phyloP scores from a whole-genome alignment of 2,113 vertebrate species.

The Petroica traversi region DNA sequence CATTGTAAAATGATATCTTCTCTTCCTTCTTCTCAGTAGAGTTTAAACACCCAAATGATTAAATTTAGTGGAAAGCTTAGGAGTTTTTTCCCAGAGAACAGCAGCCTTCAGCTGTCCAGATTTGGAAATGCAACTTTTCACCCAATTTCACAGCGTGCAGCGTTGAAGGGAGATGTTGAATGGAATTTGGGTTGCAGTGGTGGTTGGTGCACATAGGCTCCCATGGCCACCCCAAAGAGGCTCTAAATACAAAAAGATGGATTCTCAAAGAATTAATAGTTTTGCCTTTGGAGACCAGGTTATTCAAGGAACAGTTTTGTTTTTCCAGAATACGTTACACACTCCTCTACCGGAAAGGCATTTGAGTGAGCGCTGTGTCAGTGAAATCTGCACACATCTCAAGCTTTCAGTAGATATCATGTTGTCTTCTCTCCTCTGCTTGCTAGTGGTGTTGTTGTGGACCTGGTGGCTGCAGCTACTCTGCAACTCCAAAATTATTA shows the following conservation, averaged over 20 bases:
- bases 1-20: not conserved
- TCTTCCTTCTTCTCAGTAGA: not conserved
- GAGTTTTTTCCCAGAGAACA: not conserved
- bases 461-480: not conserved
- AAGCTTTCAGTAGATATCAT: not conserved
- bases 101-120: not conserved
- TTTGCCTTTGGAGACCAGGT: not conserved
- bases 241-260: not conserved
- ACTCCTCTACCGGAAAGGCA: not conserved
- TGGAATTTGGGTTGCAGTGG: rapidly evolving
- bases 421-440: not conserved
- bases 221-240: not conserved
- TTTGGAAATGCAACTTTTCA: not conserved
- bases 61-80: constrained; percentile 6
- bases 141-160: rapidly evolving
- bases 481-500: not conserved
- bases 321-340: not conserved
- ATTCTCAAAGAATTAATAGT: not conserved
- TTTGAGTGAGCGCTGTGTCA: not conserved
- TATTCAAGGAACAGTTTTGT: not conserved
- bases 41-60: not conserved
- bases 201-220: rapidly evolving
- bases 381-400: not conserved
- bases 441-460: not conserved
- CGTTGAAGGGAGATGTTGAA: not conserved